Base-by-base conservation (phyloP, 2,113 vertebrate species). In the Mellivora capensis region DNA sequence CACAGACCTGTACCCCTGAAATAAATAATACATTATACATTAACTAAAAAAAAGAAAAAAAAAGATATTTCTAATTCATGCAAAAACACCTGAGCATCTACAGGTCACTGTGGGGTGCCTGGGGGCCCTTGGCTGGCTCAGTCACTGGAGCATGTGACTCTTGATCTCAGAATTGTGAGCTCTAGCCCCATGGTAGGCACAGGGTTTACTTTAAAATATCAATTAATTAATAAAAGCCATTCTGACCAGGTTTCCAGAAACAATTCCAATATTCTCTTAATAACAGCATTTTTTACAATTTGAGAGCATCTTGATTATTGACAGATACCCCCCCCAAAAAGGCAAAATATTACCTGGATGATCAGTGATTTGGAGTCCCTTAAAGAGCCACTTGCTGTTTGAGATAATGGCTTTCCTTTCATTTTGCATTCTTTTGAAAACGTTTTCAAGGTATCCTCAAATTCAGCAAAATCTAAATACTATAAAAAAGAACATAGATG, bases 381-480 rank as follows among this genome's bases (percentile, higher is more conserved):
- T 27, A 98, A 91, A 82, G 97, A 97, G 96, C 97, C 98, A 88
- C 98, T 96, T 81, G 97, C 93, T 93, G 98, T 96, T 93, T 99
- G 99, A 71, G 99, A 98, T 25, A 99, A 96, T 0, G 99, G 98
- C 85, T 99, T 99, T 39, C 99, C 99, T 98, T 99, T 99, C 42
- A 95, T 97, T 98, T 99, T 99, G 97, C 99, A 99, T 94, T 99
- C 99, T 54, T 99, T 99, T 82, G 99, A 99, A 98, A 99, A 99
- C n/a, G 98, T 98, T 87, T 98, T 98, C 94, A 99, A 96, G 0
- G 99, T 99, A 71, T 99, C 99, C 95, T 99, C 99, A 98, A 99
- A 99, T 80, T 99, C 99, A 0, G 98, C 99, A 98, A 99, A 99
- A 93, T 99, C 99, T 90, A 99, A 99, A 98, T 99, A 99, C 99